Percentiles rank a stretch among this genome's conserved stretches.
phyloP scores from a whole-genome alignment of 2,113 vertebrate genomes.

The Gymnorhina tibicen region DNA sequence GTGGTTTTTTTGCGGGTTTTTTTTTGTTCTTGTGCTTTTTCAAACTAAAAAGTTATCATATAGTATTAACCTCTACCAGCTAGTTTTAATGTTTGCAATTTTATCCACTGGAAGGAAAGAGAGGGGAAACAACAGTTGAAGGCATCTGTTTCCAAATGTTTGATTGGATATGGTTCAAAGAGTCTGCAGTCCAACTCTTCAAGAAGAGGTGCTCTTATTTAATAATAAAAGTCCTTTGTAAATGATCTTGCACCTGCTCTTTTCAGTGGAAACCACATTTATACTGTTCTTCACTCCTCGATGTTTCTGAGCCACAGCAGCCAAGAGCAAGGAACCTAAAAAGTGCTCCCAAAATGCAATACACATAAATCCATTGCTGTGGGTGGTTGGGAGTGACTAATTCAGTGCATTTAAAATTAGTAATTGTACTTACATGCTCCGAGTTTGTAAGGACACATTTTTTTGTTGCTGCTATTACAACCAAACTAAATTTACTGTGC shows the following conservation, averaged over 20 bases:
- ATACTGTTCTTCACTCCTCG: neutral
- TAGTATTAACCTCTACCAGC: neutral
- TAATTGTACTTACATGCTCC: neutral
- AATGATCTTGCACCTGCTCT: neutral
- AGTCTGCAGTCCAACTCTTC: neutral
- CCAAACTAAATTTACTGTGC: neutral
- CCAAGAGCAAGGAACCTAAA: neutral
- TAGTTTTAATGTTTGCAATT: neutral
- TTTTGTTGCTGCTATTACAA: neutral
- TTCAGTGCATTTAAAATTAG: neutral
- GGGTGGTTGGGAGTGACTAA: neutral
- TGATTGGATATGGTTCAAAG: slow-evolving; percentile 29
- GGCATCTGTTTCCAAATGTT: slow-evolving; percentile 31
- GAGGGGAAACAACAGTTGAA: neutral
- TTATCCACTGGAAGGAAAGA: neutral
- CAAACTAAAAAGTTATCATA: neutral
- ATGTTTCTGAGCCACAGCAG: neutral
- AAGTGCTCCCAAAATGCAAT: neutral
- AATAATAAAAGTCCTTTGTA: neutral
- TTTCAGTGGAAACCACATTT: neutral
- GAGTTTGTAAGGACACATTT: neutral
- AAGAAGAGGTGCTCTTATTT: neutral
- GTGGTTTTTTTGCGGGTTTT: neutral
- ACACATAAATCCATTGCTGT: neutral
- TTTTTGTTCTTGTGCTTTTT: neutral